Conservation (phyloP, 1,140 invertebrate genomes). For the Temnothorax longispinosus region DNA sequence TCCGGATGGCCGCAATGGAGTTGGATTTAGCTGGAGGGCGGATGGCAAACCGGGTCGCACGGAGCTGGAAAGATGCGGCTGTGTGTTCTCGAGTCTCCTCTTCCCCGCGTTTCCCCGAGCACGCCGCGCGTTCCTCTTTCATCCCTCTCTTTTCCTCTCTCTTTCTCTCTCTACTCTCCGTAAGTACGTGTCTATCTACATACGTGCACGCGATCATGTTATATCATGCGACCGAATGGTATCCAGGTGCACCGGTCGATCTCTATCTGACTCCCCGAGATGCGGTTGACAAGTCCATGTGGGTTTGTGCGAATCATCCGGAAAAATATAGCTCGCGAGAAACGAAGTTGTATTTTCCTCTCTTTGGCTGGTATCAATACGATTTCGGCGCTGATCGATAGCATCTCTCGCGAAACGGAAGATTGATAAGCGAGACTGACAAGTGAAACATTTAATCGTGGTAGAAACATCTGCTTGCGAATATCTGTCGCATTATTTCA, state of each 20-base stretch:
- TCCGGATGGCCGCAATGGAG: conserved; percentile 76
- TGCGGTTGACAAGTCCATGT: conserved; percentile 49
- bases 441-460: conserved; percentile 24
- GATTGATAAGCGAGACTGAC: conserved; percentile 1
- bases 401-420: conserved; percentile 34
- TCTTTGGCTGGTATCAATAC: conserved; percentile 49
- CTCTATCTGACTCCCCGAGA: conserved; percentile 48
- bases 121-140: neutral
- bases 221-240: conserved; percentile 41
- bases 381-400: conserved; percentile 62
- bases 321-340: conserved; percentile 54
- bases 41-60: conserved; percentile 68
- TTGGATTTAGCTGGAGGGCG: conserved; percentile 76
- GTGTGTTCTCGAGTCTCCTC: conserved; percentile 68
- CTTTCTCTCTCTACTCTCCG: neutral
- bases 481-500: neutral
- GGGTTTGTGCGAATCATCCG: conserved; percentile 38
- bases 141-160: neutral
- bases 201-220: conserved; percentile 35
- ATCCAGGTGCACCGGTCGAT: conserved; percentile 35
- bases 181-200: conserved; percentile 53
- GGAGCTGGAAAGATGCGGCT: conserved; percentile 65
- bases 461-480: neutral
- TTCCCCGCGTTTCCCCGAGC: neutral
- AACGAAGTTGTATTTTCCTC: conserved; percentile 21